Conservation (phyloP, 1,140 invertebrate genomes). For the Drosophila sp. region DNA sequence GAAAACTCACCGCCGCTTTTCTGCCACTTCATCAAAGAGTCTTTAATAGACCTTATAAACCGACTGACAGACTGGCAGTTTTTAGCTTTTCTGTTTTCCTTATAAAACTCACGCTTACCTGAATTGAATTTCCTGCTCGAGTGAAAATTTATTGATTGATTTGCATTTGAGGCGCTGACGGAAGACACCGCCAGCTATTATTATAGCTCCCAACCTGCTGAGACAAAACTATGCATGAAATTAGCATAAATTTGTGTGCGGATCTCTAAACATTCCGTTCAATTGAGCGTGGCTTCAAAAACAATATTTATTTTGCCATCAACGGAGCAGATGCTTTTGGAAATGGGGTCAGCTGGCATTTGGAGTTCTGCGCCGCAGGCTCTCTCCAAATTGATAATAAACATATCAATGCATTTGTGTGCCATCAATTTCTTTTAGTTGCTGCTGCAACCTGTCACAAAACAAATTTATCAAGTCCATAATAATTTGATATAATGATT, state of each 20-base stretch:
- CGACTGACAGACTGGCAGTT: conserved; percentile 5
- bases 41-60: conserved; percentile 33
- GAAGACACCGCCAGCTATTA: conserved; percentile 64
- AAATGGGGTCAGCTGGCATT: conserved; percentile 63
- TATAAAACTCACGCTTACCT: conserved; percentile 25
- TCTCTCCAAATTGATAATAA: conserved; percentile 48
- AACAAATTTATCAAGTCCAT: conserved; percentile 76
- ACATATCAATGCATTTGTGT: conserved; percentile 65
- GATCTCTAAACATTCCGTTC: conserved; percentile 5
- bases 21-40: conserved; percentile 54
- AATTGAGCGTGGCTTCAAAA: conserved; percentile 32
- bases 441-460: conserved; percentile 72
- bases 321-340: background rate
- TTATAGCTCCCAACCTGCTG: conserved; percentile 40
- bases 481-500: conserved; percentile 77
- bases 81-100: conserved; percentile 18
- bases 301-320: conserved; percentile 53
- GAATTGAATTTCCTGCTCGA: conserved; percentile 68
- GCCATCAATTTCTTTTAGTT: conserved; percentile 20
- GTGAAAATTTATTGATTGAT: conserved; percentile 67
- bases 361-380: conserved; percentile 26
- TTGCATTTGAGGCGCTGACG: conserved; percentile 57
- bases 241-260: conserved; percentile 68
- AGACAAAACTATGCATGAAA: conserved; percentile 61
- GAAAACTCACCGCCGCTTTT: conserved; percentile 40